These are phyloP conservation scores for Microctonus hyperodae DNA, from an alignment of 2,888 invertebrate species.

Conservation along the genomic window DNA sequence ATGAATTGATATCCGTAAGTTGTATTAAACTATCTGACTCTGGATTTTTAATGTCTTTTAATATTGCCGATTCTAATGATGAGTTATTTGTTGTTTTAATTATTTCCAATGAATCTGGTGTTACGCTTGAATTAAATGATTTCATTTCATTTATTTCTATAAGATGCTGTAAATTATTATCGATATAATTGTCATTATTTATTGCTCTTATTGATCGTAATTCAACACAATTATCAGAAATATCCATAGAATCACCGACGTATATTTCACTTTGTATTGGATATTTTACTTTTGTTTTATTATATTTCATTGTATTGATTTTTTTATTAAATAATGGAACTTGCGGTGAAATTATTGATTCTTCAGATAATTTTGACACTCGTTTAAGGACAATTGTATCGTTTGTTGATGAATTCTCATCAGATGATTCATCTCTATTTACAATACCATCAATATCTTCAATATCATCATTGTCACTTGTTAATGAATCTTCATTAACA, in stretches of 20 bases:
- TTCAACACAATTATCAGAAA: slow-evolving; percentile 51
- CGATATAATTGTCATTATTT: slow-evolving; percentile 44
- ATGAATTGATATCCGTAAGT: too few species aligned
- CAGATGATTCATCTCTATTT: slow-evolving; percentile 25
- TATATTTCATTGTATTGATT: slow-evolving; percentile 23
- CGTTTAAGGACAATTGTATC: slow-evolving; percentile 49
- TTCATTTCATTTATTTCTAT: slow-evolving; percentile 23
- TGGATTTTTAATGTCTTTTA: too few species aligned
- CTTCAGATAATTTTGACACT: slow-evolving; percentile 48
- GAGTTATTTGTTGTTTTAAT: slow-evolving; percentile 12
- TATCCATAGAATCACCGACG: slow-evolving; percentile 56
- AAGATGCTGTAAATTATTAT: slow-evolving; percentile 4
- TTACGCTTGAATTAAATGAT: slow-evolving; percentile 48
- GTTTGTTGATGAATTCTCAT: slow-evolving; percentile 52
- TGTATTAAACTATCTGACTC: too few species aligned
- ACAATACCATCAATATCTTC: slow-evolving; percentile 51
- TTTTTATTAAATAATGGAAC: slow-evolving; percentile 54
- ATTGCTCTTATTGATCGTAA: slow-evolving; percentile 55
- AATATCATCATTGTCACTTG: slow-evolving; percentile 58
- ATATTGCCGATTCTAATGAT: too few species aligned
- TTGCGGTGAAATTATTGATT: slow-evolving; percentile 54
- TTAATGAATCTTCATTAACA: slow-evolving; percentile 59
- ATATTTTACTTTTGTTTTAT: slow-evolving; percentile 25
- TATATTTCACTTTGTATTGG: slow-evolving; percentile 55
- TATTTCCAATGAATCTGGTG: slow-evolving; percentile 57